Evolutionary conservation across 2,113 vertebrate genomes (phyloP).

Genomic region (Menidia beryllina): DNA sequence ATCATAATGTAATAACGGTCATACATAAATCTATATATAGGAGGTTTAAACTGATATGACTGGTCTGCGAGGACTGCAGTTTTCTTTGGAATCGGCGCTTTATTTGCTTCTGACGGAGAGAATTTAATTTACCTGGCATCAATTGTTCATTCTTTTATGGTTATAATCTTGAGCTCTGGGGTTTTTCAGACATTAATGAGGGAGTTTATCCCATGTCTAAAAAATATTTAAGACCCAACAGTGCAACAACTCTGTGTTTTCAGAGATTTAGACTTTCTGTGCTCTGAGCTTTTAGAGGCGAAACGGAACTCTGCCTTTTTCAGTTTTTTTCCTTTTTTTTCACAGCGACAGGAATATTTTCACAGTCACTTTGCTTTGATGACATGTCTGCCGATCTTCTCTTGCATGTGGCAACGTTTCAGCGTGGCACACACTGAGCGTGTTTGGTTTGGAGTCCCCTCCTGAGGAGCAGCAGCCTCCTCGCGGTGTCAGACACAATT

Average conservation of each 20-base stretch:
- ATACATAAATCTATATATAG: neutral
- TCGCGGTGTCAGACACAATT: constrained; percentile 62
- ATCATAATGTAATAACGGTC: constrained; percentile 12
- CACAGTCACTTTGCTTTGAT: constrained; percentile 7
- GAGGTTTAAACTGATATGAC: neutral
- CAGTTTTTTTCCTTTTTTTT: neutral
- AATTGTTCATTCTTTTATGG: neutral
- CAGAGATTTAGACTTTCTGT: neutral
- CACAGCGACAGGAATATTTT: neutral
- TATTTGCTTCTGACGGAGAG: neutral
- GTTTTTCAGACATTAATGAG: neutral
- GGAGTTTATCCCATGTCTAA: neutral
- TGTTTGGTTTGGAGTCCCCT: constrained; percentile 47
- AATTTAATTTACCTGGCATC: neutral
- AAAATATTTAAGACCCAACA: neutral
- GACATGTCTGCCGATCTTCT: constrained; percentile 1
- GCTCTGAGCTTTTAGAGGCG: neutral
- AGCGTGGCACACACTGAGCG: constrained; percentile 21
- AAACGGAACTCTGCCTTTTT: too few relatives aligned
- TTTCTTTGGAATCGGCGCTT: neutral
- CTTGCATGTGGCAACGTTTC: neutral
- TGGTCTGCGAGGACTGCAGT: neutral
- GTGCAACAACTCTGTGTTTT: neutral
- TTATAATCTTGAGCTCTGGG: neutral
- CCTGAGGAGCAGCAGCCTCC: constrained; percentile 17